These are phyloP conservation scores for Karalla daura DNA, from an alignment of 2,797 vertebrate species.

Conservation along the genomic window DNA sequence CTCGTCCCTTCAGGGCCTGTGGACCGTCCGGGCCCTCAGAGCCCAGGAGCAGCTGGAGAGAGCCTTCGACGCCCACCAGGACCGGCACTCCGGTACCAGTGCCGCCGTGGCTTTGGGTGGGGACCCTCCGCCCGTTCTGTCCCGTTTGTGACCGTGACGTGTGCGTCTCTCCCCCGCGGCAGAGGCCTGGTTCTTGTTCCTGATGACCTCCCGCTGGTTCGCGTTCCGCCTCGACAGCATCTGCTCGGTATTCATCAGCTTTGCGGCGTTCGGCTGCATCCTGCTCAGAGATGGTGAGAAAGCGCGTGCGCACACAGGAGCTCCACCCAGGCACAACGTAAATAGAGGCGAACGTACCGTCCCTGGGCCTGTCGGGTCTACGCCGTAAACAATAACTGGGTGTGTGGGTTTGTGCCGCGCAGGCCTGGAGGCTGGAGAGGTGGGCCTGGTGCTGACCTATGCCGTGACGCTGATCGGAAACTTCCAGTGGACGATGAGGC, in stretches of 20 bases:
- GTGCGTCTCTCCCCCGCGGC: background rate
- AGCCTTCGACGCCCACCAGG: slow-evolving; percentile 90
- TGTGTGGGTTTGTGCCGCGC: no score
- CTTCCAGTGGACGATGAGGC: slow-evolving; percentile 96
- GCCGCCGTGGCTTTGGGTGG: no score
- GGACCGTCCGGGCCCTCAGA: slow-evolving; percentile 90
- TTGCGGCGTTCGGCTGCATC: slow-evolving; percentile 89
- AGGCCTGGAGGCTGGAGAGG: slow-evolving; percentile 89
- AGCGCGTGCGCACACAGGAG: no score
- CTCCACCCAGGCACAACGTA: background rate
- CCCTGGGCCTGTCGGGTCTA: no score
- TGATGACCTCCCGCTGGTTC: slow-evolving; percentile 95
- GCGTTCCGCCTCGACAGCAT: slow-evolving; percentile 93
- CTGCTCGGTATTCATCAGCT: slow-evolving; percentile 89
- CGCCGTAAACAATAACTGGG: no score
- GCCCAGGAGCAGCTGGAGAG: slow-evolving; percentile 88
- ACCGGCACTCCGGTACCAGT: slow-evolving; percentile 94
- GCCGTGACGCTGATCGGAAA: slow-evolving; percentile 91
- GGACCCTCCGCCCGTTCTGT: no score
- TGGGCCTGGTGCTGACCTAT: slow-evolving; percentile 92
- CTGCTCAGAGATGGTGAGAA: slow-evolving; percentile 87
- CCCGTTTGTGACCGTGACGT: background rate
- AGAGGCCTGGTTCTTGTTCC: slow-evolving; percentile 96
- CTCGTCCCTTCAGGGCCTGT: slow-evolving; percentile 91
- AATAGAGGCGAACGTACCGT: no score